Conservation (phyloP, 2,888 invertebrate species). For the Poecilus cupreus region DNA sequence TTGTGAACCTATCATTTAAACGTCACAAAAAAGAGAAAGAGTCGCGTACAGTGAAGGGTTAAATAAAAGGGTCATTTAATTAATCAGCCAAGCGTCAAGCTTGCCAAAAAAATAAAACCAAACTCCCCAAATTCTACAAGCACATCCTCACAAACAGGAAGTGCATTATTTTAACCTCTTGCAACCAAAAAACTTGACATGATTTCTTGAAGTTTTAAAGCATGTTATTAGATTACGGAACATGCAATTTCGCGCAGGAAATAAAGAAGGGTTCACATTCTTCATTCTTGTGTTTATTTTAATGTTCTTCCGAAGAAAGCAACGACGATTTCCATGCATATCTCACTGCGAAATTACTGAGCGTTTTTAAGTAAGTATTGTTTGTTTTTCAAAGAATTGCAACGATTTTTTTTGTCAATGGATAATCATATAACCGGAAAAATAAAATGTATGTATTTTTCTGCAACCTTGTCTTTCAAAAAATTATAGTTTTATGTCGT, state of each 20-base stretch:
- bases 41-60: conserved; percentile 20
- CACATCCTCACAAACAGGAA: conserved; percentile 31
- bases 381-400: not conserved
- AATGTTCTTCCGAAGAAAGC: not conserved
- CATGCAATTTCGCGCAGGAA: conserved; percentile 35
- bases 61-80: conserved; percentile 51
- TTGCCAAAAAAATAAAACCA: conserved; percentile 43
- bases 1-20: conserved; percentile 25
- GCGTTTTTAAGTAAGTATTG: not conserved
- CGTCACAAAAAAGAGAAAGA: conserved; percentile 20
- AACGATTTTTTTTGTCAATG: not conserved
- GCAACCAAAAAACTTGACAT: conserved; percentile 41
- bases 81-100: conserved; percentile 48
- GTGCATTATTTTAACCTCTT: conserved; percentile 29
- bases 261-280: conserved; percentile 3
- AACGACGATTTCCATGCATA: conserved; percentile 6
- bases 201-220: conserved; percentile 46
- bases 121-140: conserved; percentile 36
- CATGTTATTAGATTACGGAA: conserved; percentile 30
- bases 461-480: not conserved
- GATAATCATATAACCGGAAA: not conserved
- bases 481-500: no score
- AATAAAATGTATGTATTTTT: conserved; percentile 10
- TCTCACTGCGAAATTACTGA: not conserved
- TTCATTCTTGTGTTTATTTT: not conserved